Percentiles rank a stretch among this genome's conserved stretches.
Evolutionary conservation across 2,113 vertebrate species (phyloP).

Genomic region (Channa maculata): DNA sequence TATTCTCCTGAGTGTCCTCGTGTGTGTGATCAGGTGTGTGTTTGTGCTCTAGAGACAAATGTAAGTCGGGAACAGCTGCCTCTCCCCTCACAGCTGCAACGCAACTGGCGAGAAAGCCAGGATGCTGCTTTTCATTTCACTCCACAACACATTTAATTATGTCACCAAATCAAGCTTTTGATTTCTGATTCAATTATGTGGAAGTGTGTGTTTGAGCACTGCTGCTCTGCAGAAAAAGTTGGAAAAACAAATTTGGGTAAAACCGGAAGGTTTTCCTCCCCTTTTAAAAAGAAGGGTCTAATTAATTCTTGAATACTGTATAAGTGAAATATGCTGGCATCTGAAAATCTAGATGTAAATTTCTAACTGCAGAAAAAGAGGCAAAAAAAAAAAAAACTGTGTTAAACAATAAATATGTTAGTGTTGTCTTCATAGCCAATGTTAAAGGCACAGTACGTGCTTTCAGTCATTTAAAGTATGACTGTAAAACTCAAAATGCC

Average conservation of each 20-base stretch:
- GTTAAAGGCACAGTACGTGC: constrained; percentile 16
- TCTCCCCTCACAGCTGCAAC: constrained; percentile 15
- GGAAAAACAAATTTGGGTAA: constrained; percentile 9
- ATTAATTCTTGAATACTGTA: not conserved
- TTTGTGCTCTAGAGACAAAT: constrained; percentile 47
- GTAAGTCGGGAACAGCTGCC: constrained; percentile 53
- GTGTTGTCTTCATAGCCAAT: not conserved
- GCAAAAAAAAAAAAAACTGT: constrained; percentile 7
- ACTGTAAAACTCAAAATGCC: constrained; percentile 9
- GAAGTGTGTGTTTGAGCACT: not conserved
- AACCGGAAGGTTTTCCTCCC: not conserved
- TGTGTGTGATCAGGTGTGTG: constrained; percentile 51
- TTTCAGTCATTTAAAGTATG: constrained; percentile 6
- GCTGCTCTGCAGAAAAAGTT: not conserved
- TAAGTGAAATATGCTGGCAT: not conserved
- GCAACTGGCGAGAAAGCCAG: constrained; percentile 8
- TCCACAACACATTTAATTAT: constrained; percentile 27
- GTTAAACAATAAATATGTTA: not conserved
- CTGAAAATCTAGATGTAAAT: not conserved
- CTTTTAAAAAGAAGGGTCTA: not conserved
- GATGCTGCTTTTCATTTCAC: constrained; percentile 34
- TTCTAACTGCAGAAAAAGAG: constrained; percentile 8
- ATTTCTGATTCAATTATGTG: constrained; percentile 34
- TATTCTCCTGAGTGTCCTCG: constrained; percentile 41
- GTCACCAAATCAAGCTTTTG: constrained; percentile 28